phyloP scores from a whole-genome alignment of 2,888 invertebrate species.

The Agapetus fuscipes region DNA sequence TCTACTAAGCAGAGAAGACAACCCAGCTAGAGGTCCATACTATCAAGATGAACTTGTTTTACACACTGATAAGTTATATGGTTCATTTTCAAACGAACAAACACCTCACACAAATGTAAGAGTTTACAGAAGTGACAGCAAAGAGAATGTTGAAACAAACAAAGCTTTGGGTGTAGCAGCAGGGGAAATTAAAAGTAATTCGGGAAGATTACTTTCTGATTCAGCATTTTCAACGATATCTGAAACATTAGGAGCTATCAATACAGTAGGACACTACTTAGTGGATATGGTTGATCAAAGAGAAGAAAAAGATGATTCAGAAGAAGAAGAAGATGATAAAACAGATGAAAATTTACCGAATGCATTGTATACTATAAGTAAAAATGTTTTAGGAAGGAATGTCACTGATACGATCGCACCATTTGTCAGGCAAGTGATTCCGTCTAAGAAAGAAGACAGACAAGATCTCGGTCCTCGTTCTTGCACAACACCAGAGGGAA shows the following conservation, averaged over 20 bases:
- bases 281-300: slow-evolving; percentile 64
- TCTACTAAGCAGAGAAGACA: neutral
- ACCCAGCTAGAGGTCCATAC: neutral
- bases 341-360: slow-evolving; percentile 52
- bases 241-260: slow-evolving; percentile 66
- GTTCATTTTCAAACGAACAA: slow-evolving; percentile 7
- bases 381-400: slow-evolving; percentile 64
- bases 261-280: slow-evolving; percentile 76
- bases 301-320: slow-evolving; percentile 34
- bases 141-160: slow-evolving; percentile 16
- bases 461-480: slow-evolving; percentile 48
- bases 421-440: slow-evolving; percentile 44
- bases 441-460: slow-evolving; percentile 35
- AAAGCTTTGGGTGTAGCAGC: slow-evolving; percentile 18
- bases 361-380: slow-evolving; percentile 70
- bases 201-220: slow-evolving; percentile 42
- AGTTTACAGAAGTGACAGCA: slow-evolving; percentile 15
- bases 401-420: slow-evolving; percentile 75
- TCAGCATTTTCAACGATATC: slow-evolving; percentile 53
- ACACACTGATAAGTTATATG: slow-evolving; percentile 15
- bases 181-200: slow-evolving; percentile 10
- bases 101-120: slow-evolving; percentile 4
- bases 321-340: slow-evolving; percentile 30
- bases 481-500: slow-evolving; percentile 76
- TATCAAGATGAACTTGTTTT: slow-evolving; percentile 5